A percentile compares a stretch with the other conserved stretches of the same genome.
Conservation (phyloP, 2,113 vertebrate species). For the Notothenia rossii region DNA sequence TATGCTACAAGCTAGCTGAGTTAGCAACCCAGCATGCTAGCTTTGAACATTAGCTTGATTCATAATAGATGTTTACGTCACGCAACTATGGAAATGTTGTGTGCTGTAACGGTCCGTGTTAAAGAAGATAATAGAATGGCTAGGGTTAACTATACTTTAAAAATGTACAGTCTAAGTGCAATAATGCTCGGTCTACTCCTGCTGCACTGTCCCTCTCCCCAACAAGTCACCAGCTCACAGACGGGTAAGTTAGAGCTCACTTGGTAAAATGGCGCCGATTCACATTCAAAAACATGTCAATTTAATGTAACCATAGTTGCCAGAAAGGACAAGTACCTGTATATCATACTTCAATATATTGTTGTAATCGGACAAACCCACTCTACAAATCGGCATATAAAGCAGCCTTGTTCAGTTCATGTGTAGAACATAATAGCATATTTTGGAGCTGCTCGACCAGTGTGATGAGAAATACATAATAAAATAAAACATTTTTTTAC, state of each 20-base stretch:
- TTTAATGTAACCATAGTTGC: neutral
- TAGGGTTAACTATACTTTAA: neutral
- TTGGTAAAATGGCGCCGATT: neutral
- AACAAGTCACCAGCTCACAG: neutral
- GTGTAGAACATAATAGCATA: neutral
- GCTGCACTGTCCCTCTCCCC: neutral
- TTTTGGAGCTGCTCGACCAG: neutral
- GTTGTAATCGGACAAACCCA: rapidly evolving
- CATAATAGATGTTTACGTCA: neutral
- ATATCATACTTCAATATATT: rapidly evolving
- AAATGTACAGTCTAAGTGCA: neutral
- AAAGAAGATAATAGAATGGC: too few relatives aligned
- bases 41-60: neutral
- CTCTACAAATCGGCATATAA: conserved; percentile 50
- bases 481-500: neutral
- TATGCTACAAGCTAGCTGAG: conserved; percentile 33
- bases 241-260: rapidly evolving
- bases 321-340: rapidly evolving
- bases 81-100: neutral
- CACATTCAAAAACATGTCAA: neutral
- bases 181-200: too few relatives aligned
- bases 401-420: rapidly evolving
- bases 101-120: rapidly evolving
- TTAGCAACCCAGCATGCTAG: conserved; percentile 22
- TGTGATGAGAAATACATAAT: neutral